Base-by-base conservation (phyloP, 2,888 invertebrate genomes). In the Steinernema carpocapsae region DNA sequence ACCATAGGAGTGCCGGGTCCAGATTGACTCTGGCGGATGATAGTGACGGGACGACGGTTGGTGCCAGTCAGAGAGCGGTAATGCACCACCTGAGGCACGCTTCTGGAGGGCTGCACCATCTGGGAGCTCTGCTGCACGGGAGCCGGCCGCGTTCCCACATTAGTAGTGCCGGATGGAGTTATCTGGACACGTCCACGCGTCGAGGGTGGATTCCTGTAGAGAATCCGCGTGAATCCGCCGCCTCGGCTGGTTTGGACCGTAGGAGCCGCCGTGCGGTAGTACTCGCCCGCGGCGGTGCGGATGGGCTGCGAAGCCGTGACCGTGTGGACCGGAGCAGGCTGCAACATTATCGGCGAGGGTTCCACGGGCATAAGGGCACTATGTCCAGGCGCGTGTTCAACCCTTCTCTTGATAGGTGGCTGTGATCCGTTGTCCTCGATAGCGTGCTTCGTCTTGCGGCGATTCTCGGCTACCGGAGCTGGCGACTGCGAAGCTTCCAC, bases 281-380 rank as follows among this genome's bases (percentile, higher is more conserved):
- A 52, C 52, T 52, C 52, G 12, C 52, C 52, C 6, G 52, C 3
- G 19, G 24, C 12, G 24, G 52, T 52, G 1, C 52, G 52, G 12
- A 52, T 24, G 2, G 52, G 52, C 24, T 52, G 52, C 12, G 52
- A 22, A 12, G 52, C 6, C 1, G 52, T 19, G 24, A 22, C 22
- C 52, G 52, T 52, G 52, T 22, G 19, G 3, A 52, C 22, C 3
- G 52, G 48, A 17, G 26, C 29, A 6, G 64, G 64, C 17, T 64
- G 64, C 2, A 64, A 12, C 4, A 64, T 32, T 12, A 64, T 64
- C 7, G 64, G 64, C 22, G 64, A 64, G 17, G 64, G 64, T n/a
- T 64, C 64, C 32, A 64, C 37, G 3, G 64, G 64, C 29, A 64
- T 64, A 4, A 64, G n/a, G 1, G 29, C 37, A 17, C 37, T 64